phyloP scores from a whole-genome alignment of 2,113 vertebrate genomes.

The Cranoglanis bouderius region DNA sequence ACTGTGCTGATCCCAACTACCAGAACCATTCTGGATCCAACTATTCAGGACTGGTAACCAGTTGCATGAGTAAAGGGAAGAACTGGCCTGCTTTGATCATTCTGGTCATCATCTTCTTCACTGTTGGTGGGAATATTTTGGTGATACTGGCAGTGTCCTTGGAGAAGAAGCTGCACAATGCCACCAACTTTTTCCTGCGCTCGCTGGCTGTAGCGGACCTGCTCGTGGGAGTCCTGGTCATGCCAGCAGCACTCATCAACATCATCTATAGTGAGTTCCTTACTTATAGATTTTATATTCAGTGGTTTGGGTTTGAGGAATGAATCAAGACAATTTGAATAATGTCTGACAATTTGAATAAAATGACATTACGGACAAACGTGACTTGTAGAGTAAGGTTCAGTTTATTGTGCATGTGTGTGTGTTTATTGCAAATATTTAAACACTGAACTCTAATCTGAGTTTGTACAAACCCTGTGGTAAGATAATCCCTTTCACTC shows the following conservation, averaged over 20 bases:
- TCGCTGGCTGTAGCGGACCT: slow-evolving; percentile 96
- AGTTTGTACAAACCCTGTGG: neutral
- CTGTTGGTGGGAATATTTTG: slow-evolving; percentile 92
- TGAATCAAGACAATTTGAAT: neutral
- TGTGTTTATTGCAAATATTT: neutral
- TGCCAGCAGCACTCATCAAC: slow-evolving; percentile 93
- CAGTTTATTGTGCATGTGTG: neutral
- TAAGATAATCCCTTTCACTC: neutral
- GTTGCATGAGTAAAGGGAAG: slow-evolving; percentile 72
- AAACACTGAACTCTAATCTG: neutral
- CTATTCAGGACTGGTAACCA: neutral
- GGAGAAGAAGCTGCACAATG: slow-evolving; percentile 98
- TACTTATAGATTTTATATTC: neutral
- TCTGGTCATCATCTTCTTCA: slow-evolving; percentile 88
- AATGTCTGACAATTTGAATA: neutral
- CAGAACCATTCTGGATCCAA: neutral
- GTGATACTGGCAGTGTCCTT: slow-evolving; percentile 96
- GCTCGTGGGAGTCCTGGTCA: slow-evolving; percentile 96
- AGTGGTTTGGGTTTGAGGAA: neutral
- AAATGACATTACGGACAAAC: neutral
- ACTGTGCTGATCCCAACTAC: neutral
- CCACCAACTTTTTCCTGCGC: slow-evolving; percentile 96
- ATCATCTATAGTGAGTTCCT: slow-evolving; percentile 91
- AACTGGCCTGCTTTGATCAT: slow-evolving; percentile 96
- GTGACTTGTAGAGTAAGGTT: neutral